Evolutionary conservation across 2,797 vertebrate genomes (phyloP).

Genomic region (Artibeus lituratus): DNA sequence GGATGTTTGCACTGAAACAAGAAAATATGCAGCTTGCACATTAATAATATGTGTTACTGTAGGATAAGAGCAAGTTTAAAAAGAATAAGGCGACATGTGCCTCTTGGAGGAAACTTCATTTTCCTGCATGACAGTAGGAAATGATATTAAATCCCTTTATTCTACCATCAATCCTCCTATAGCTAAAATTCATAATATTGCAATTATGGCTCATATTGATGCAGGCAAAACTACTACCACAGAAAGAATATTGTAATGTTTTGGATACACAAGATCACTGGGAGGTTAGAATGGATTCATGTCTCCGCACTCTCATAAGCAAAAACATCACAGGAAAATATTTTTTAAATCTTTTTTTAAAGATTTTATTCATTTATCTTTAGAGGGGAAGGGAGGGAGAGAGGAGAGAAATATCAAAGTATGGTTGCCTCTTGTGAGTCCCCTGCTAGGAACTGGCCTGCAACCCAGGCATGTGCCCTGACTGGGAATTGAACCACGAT

Average conservation of each 20-base stretch:
- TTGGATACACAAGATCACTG: constrained; percentile 92
- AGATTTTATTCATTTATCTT: too few relatives aligned
- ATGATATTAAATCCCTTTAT: constrained; percentile 92
- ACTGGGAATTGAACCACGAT: too few relatives aligned
- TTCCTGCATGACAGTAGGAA: constrained; percentile 84
- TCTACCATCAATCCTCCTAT: constrained; percentile 90
- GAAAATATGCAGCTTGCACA: background rate
- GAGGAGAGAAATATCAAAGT: too few relatives aligned
- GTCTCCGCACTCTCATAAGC: background rate
- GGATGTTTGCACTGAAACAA: background rate
- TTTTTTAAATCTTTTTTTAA: too few relatives aligned
- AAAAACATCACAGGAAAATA: constrained; percentile 38
- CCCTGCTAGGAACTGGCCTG: too few relatives aligned
- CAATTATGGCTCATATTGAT: constrained; percentile 98
- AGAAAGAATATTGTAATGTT: constrained; percentile 97
- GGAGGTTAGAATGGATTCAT: constrained; percentile 86
- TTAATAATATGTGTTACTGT: constrained; percentile 52
- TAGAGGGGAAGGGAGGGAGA: too few relatives aligned
- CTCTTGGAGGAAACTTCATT: constrained; percentile 82
- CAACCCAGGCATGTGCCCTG: too few relatives aligned
- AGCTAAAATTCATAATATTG: constrained; percentile 96
- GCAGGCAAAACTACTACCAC: constrained; percentile 98
- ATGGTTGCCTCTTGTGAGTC: too few relatives aligned
- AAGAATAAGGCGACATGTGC: constrained; percentile 64
- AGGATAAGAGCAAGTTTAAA: background rate